Evolutionary conservation across 2,888 invertebrate genomes (phyloP).

Genomic region (Carcina quercana): DNA sequence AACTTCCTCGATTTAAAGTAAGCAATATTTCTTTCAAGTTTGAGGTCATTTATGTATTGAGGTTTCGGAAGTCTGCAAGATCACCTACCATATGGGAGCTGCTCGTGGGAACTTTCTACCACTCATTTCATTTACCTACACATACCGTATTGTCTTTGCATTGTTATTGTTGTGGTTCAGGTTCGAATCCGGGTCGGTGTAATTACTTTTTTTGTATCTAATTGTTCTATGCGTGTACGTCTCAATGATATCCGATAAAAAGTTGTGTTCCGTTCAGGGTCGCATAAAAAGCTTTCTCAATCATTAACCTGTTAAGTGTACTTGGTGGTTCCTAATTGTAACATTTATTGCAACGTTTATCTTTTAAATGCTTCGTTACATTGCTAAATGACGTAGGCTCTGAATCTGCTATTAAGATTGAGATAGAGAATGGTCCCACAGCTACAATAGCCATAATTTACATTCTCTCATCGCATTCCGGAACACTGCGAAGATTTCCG

Average conservation of each 20-base stretch:
- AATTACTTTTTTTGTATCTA: constrained; percentile 37
- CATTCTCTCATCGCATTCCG: constrained; percentile 43
- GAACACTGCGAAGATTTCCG: constrained; percentile 25
- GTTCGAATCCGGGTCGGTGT: constrained; percentile 36
- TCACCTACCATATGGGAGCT: constrained; percentile 17
- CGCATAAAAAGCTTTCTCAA: no score
- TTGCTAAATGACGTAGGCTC: no score
- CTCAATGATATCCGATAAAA: background rate
- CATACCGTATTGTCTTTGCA: constrained; percentile 16
- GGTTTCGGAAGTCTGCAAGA: constrained; percentile 3
- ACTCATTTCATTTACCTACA: constrained; percentile 16
- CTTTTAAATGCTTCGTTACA: no score
- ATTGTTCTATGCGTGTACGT: constrained; percentile 10
- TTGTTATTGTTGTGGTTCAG: constrained; percentile 22
- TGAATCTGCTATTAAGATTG: no score
- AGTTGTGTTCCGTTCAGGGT: background rate
- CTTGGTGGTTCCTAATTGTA: no score
- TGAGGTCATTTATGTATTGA: constrained; percentile 7
- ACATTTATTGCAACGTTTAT: no score
- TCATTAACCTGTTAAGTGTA: no score
- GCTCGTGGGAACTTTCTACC: constrained; percentile 32
- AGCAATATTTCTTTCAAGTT: no score
- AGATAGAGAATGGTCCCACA: constrained; percentile 1
- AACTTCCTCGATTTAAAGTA: no score
- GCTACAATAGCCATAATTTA: constrained; percentile 36